phyloP scores from a whole-genome alignment of 2,113 vertebrate genomes.

The Fulmarus glacialis region DNA sequence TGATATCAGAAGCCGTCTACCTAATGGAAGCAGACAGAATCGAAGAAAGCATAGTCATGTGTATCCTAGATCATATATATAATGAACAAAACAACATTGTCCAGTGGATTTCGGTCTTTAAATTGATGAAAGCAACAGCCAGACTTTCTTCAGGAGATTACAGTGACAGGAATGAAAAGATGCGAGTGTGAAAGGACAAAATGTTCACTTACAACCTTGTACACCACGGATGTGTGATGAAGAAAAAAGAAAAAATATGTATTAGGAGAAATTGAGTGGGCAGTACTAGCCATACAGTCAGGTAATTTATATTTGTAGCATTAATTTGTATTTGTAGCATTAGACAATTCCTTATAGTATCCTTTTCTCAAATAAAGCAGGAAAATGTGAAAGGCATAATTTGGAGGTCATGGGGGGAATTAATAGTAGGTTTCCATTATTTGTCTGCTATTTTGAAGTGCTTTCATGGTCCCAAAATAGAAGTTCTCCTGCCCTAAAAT shows the following conservation, averaged over 20 bases:
- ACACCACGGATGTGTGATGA: neutral
- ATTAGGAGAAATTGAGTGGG: neutral
- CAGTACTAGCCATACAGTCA: neutral
- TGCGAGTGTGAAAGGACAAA: neutral
- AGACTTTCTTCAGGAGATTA: neutral
- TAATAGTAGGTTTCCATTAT: neutral
- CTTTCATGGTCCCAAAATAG: constrained; percentile 52
- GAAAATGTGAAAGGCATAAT: neutral
- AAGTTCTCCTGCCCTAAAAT: constrained; percentile 42
- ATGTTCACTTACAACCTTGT: neutral
- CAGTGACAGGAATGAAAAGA: neutral
- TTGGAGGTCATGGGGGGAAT: neutral
- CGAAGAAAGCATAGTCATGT: neutral
- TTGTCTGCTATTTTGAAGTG: constrained; percentile 16
- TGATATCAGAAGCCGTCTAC: neutral
- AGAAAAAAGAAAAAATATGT: neutral
- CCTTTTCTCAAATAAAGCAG: neutral
- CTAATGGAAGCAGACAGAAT: neutral
- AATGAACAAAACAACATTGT: neutral
- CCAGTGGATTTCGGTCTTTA: neutral
- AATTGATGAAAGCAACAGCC: neutral
- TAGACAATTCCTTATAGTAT: neutral
- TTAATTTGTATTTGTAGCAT: neutral
- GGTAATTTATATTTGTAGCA: neutral
- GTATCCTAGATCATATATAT: neutral